Conservation (phyloP, 2,797 vertebrate genomes). For the Halcyon badia region DNA sequence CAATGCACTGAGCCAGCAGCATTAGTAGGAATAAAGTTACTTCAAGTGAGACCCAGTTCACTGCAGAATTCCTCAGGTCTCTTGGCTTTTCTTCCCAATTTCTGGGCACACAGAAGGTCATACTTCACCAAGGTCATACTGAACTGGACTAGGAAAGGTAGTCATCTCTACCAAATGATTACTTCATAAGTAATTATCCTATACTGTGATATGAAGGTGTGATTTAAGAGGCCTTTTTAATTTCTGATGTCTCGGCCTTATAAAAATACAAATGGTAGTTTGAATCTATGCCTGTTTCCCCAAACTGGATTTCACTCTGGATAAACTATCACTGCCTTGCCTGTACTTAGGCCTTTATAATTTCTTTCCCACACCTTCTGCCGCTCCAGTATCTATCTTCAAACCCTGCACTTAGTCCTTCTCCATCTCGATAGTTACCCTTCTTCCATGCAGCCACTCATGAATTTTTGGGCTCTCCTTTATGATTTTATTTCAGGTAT, state of each 20-base stretch:
- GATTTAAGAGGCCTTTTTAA: constrained; percentile 26
- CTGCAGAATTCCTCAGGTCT: neutral
- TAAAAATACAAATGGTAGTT: neutral
- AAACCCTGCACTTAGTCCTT: neutral
- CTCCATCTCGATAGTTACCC: neutral
- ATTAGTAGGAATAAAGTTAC: neutral
- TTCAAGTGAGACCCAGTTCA: neutral
- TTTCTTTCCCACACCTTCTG: neutral
- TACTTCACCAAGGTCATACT: neutral
- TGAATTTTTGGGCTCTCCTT: neutral
- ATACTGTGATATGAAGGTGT: neutral
- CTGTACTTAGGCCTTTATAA: neutral
- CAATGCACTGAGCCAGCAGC: neutral
- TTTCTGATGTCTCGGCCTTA: constrained; percentile 7
- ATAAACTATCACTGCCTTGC: neutral
- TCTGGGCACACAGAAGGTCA: neutral
- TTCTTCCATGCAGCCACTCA: neutral
- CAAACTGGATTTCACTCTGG: neutral
- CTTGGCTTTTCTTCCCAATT: neutral
- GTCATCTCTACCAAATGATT: neutral
- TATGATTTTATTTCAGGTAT: neutral
- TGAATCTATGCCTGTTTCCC: neutral
- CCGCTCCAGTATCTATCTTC: neutral
- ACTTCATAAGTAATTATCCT: neutral
- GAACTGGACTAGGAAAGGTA: neutral